phyloP scores from a whole-genome alignment of 2,113 vertebrate species.

The Trachemys scripta region DNA sequence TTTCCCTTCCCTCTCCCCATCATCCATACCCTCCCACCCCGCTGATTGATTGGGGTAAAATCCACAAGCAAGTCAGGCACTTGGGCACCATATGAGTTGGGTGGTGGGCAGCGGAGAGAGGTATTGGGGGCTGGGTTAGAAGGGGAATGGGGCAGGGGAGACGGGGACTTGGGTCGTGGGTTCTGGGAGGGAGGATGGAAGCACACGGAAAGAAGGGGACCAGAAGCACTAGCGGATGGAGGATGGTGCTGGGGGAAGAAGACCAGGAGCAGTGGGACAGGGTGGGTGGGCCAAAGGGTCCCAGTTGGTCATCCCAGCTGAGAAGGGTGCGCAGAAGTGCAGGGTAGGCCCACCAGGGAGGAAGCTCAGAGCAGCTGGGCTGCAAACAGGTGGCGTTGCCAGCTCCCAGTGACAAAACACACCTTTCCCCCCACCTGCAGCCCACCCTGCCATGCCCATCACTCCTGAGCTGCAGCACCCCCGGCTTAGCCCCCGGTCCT shows the following conservation, averaged over 20 bases:
- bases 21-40: accelerated
- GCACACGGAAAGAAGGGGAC: background rate
- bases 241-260: background rate
- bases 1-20: background rate
- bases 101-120: background rate
- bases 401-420: background rate
- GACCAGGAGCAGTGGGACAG: background rate
- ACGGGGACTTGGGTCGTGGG: background rate
- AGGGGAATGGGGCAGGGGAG: accelerated
- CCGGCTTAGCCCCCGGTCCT: background rate
- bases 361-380: background rate
- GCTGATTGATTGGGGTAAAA: background rate
- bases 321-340: background rate
- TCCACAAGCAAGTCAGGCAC: background rate
- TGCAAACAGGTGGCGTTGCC: too few species aligned
- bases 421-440: background rate
- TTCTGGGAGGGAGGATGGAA: background rate
- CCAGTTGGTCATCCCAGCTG: background rate
- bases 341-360: too few species aligned
- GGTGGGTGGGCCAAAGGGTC: background rate
- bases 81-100: background rate
- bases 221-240: too few species aligned
- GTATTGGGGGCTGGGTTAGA: background rate
- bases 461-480: background rate
- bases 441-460: background rate